phyloP scores from a whole-genome alignment of 1,140 invertebrate genomes.

The Druon quercuslanigerum region DNA sequence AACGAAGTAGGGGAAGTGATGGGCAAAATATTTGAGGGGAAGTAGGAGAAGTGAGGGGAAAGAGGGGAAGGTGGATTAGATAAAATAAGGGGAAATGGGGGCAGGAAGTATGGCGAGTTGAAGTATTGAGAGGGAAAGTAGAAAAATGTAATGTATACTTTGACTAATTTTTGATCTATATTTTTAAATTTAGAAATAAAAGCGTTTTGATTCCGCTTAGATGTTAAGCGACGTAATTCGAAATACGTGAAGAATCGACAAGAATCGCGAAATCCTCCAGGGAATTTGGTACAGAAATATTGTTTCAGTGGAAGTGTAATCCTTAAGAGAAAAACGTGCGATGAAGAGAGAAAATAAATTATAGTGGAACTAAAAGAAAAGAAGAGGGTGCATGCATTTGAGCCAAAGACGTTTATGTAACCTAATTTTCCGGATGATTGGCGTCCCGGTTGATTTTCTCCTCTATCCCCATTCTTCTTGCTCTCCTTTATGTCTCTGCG shows the following conservation, averaged over 20 bases:
- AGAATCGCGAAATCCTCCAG: slow-evolving; percentile 12
- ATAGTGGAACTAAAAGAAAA: not conserved
- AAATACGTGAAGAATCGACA: slow-evolving; percentile 1
- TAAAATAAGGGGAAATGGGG: too few relatives aligned
- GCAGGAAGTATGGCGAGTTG: too few relatives aligned
- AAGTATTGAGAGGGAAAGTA: too few relatives aligned
- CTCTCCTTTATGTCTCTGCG: slow-evolving; percentile 35
- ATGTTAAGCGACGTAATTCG: slow-evolving; percentile 11
- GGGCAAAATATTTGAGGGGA: too few relatives aligned
- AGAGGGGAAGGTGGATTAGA: too few relatives aligned
- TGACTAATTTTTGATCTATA: too few relatives aligned
- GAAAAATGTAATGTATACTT: too few relatives aligned
- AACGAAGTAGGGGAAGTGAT: too few relatives aligned
- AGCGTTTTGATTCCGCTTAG: not conserved
- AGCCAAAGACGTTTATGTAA: slow-evolving; percentile 57
- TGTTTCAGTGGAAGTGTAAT: not conserved
- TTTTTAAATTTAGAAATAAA: too few relatives aligned
- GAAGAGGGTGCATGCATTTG: slow-evolving; percentile 38
- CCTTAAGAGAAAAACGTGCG: not conserved
- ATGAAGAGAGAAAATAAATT: not conserved
- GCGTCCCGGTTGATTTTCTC: slow-evolving; percentile 43
- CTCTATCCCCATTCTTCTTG: slow-evolving; percentile 32
- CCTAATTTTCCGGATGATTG: slow-evolving; percentile 60
- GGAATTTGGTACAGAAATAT: slow-evolving; percentile 25
- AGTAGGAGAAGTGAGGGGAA: too few relatives aligned